Conservation (phyloP, 2,113 vertebrate species). For the Solea solea region DNA sequence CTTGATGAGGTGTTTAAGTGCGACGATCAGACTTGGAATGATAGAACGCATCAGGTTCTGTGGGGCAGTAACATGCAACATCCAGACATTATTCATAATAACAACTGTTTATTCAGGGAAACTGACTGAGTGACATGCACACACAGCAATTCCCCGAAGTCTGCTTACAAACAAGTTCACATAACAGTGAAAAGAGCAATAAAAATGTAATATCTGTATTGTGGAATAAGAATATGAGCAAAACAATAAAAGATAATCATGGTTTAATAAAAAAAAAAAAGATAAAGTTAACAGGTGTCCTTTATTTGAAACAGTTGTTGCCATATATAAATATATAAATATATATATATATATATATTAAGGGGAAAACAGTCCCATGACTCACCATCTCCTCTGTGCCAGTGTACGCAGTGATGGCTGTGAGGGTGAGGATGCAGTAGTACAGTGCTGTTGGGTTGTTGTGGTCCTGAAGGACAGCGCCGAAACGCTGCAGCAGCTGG, state of each 20-base stretch:
- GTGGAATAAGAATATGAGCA: too few relatives aligned
- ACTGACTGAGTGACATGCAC: too few relatives aligned
- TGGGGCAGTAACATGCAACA: constrained; percentile 36
- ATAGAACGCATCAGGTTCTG: constrained; percentile 83
- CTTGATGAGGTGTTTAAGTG: constrained; percentile 83
- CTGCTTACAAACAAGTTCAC: too few relatives aligned
- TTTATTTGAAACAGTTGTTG: neutral
- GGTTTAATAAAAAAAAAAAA: too few relatives aligned
- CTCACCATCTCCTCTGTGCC: constrained; percentile 86
- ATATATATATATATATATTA: neutral
- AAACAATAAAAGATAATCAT: too few relatives aligned
- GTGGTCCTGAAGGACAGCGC: constrained; percentile 79
- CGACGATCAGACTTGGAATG: constrained; percentile 83
- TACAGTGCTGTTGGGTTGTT: constrained; percentile 81
- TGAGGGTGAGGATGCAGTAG: constrained; percentile 86
- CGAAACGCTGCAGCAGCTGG: constrained; percentile 85
- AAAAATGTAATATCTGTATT: too few relatives aligned
- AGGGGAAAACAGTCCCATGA: neutral
- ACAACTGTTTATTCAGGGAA: too few relatives aligned
- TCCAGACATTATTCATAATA: neutral
- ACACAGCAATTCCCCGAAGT: too few relatives aligned
- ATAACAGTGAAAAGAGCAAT: too few relatives aligned
- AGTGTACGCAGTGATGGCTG: constrained; percentile 76
- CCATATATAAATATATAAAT: too few relatives aligned
- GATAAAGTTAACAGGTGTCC: too few relatives aligned